Evolutionary conservation across 1,140 invertebrate species (phyloP), one percentile per base, ranked within the genome.

Genomic region (Stegodyphus mimosarum): DNA sequence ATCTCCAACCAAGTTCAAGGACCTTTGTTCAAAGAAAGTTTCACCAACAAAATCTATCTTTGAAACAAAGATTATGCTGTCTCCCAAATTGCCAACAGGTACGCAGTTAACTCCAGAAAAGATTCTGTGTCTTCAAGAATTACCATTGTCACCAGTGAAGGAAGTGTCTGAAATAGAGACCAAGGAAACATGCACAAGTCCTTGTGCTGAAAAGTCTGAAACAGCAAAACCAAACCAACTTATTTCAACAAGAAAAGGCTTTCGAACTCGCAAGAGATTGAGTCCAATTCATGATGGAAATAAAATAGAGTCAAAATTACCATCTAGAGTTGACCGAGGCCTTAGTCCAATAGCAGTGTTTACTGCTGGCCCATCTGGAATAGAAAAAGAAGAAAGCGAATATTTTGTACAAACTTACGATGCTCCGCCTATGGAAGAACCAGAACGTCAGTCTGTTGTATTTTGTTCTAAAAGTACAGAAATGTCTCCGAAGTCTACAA

Each of bases 401-500:
- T 86, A 79, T 69, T 79, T 86, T 69, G 74, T 86, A 7, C 76
- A 86, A 55, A 86, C 84, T 10, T 86, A 86, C 33, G 84, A 86
- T 69, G 84, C 84, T 9, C 84, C 84, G 2, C 11, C 77, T 7
- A 86, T 86, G 84, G 13, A 86, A 75, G 72, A 64, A 53, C 83
- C 83, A 9, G 15, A 15, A 5, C 15, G 18, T 49, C 6, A 63
- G 11, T 13, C 81, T 15, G 66, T 33, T 18, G 70, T 66, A 11
- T 77, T 77, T 9, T 71, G 64, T 48, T 75, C 9, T n/a, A 85
- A 77, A 52, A 69, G 83, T 7, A 85, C 83, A 18, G 83, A 63
- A 18, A 76, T 77, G 75, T 85, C 83, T 52, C 83, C 83, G 0
- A 70, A 84, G n/a, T 52, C 79, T 51, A 71, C 51, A n/a, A 60